Evolutionary conservation across 2,113 vertebrate species (phyloP), one percentile per base, ranked within the genome.

Genomic region (Rhinogobius similis): DNA sequence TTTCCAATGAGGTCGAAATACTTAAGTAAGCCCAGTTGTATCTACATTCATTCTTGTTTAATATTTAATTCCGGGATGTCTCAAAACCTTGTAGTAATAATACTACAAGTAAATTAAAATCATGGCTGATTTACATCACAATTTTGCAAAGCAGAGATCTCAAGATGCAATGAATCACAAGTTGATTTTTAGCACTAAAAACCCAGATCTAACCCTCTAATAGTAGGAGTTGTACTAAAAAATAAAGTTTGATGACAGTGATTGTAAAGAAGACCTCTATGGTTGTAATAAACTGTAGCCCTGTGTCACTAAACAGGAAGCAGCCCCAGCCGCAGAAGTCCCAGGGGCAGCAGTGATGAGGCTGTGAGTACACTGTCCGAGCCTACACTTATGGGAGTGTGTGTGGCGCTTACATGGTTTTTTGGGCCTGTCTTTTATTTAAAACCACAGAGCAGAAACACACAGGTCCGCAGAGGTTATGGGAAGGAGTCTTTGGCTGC

Each of bases 221-320:
- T 20, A 55, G 12, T 55, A 21, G 1, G 20, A n/a, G 46, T 8
- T 55, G 12, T 26, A 11, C 7, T 62, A 76, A 76, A 41, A 64
- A 64, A 46, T 29, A 59, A 24, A 29, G 24, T 62, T 73, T 82
- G 70, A 55, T 23, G 39, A 29, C 65, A 18, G 46, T 65, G 7
- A 29, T 62, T 78, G 84, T 84, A 76, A 86, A 85, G 86, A 84
- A 81, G 85, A 70, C 78, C 75, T 69, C 75, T 59, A 29, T 66
- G 59, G 65, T 38, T 46, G 6, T 85, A 73, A 81, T 71, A 70
- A 77, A 67, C 56, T 78, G 81, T 86, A 86, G 82, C 76, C 78
- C 70, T 24, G 61, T 38, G 48, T 77, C 59, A 64, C 68, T 73
- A 90, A 88, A 89, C 79, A 89, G 84, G 82, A 91, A 91, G 86